phyloP scores from a whole-genome alignment of 2,888 invertebrate genomes.

The Amorpha juglandis region DNA sequence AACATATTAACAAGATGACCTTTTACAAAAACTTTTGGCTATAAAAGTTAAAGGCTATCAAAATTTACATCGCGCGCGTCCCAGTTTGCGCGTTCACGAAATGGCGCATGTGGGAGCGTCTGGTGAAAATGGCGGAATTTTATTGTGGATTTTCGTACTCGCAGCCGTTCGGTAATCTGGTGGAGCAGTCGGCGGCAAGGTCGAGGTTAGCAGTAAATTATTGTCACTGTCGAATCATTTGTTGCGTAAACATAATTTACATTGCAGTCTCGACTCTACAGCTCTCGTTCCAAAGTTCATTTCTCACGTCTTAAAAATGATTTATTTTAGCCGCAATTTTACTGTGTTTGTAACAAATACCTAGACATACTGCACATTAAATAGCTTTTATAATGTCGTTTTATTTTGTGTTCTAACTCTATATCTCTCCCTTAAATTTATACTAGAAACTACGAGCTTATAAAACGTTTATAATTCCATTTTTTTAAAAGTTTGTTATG shows the following conservation, averaged over 20 bases:
- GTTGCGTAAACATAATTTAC: slow-evolving; percentile 66
- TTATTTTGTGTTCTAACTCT: slow-evolving; percentile 9
- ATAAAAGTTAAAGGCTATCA: slow-evolving; percentile 76
- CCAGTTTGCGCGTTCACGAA: slow-evolving; percentile 71
- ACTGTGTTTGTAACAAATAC: slow-evolving; percentile 6
- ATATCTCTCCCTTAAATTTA: background rate
- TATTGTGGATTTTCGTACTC: slow-evolving; percentile 60
- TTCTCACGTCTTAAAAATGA: slow-evolving; percentile 32
- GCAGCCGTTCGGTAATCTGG: slow-evolving; percentile 63
- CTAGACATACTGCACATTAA: background rate
- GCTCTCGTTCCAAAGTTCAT: slow-evolving; percentile 29
- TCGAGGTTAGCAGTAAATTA: slow-evolving; percentile 70
- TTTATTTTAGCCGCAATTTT: slow-evolving; percentile 17
- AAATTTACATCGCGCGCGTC: slow-evolving; percentile 74
- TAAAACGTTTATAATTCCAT: background rate
- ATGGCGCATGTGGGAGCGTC: slow-evolving; percentile 69
- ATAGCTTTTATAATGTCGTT: slow-evolving; percentile 13
- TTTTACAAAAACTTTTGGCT: slow-evolving; percentile 73
- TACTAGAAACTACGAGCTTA: background rate
- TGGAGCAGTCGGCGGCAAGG: slow-evolving; percentile 72
- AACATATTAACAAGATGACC: slow-evolving; percentile 62
- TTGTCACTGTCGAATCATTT: slow-evolving; percentile 56
- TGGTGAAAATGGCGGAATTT: slow-evolving; percentile 51
- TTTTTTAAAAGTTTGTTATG: background rate
- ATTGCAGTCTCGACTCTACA: slow-evolving; percentile 39